These are phyloP conservation scores for Chironex yamaguchii DNA, from an alignment of 30 jellyfish, hydroid and myxozoan species.

Conservation along the genomic window DNA sequence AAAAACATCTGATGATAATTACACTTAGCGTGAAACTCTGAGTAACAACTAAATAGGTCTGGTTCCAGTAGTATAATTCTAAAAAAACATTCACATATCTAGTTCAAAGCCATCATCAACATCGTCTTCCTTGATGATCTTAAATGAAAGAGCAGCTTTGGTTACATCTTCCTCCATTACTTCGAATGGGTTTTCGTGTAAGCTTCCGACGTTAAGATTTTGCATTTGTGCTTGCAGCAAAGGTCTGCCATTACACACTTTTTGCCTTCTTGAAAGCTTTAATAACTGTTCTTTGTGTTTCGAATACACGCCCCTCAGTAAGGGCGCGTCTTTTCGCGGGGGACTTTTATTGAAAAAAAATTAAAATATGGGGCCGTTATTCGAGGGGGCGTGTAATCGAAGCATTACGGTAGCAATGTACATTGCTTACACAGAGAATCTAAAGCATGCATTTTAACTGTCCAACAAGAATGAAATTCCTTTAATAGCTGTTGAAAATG, in stretches of 20 bases:
- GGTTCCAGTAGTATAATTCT: constrained; percentile 16
- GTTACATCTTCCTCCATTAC: constrained; percentile 48
- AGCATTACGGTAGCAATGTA: too few relatives aligned
- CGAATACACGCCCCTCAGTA: too few relatives aligned
- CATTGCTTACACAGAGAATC: too few relatives aligned
- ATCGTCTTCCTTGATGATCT: constrained; percentile 32
- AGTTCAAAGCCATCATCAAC: constrained; percentile 66
- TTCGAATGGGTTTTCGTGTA: constrained; percentile 47
- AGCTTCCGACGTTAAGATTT: neutral
- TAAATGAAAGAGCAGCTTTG: constrained; percentile 50
- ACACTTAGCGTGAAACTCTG: neutral
- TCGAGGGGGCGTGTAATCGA: too few relatives aligned
- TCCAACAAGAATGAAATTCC: too few relatives aligned
- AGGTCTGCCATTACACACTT: too few relatives aligned
- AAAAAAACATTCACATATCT: constrained; percentile 30
- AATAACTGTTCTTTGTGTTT: too few relatives aligned
- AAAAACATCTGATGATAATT: constrained; percentile 26
- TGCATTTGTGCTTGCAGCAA: constrained; percentile 47
- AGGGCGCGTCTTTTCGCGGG: too few relatives aligned
- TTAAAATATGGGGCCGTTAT: too few relatives aligned
- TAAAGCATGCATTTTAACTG: too few relatives aligned
- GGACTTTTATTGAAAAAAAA: too few relatives aligned
- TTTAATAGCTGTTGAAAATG: too few relatives aligned
- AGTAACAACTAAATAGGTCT: neutral
- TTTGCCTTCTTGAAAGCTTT: constrained; percentile 42